phyloP scores from a whole-genome alignment of 2,797 vertebrate species.

The Anomalospiza imberbis region DNA sequence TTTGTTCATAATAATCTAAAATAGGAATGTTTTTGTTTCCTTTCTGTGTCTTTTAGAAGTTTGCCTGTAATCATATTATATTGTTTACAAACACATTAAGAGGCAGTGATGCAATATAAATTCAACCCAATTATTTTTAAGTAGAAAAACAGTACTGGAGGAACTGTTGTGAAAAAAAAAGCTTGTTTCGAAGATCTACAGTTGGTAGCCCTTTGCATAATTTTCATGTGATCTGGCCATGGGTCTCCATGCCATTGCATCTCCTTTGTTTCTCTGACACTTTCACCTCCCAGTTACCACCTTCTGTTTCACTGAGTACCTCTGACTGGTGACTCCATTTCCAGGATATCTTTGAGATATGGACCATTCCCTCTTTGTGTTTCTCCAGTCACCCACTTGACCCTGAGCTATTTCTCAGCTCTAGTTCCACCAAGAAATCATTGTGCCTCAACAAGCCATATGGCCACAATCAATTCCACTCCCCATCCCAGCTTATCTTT shows the following conservation, averaged over 20 bases:
- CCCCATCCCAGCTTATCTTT: slow-evolving; percentile 59
- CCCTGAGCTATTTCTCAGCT: slow-evolving; percentile 50
- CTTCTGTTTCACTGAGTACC: slow-evolving; percentile 21
- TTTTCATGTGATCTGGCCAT: not conserved
- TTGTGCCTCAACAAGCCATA: slow-evolving; percentile 50
- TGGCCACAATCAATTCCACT: slow-evolving; percentile 61
- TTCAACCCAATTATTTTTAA: not conserved
- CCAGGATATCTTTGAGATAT: slow-evolving; percentile 54
- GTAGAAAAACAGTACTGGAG: not conserved
- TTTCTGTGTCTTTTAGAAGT: not conserved
- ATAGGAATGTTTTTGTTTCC: not conserved
- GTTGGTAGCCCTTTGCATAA: not conserved
- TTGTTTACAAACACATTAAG: not conserved
- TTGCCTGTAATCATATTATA: not conserved
- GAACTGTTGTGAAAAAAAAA: not conserved
- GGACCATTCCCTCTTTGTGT: slow-evolving; percentile 40
- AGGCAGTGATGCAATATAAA: not conserved
- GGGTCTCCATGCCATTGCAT: not conserved
- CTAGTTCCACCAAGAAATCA: slow-evolving; percentile 51
- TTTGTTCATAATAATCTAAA: not conserved
- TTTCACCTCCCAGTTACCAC: slow-evolving; percentile 39
- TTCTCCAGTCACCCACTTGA: slow-evolving; percentile 45
- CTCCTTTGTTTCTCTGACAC: slow-evolving; percentile 34
- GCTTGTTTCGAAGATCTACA: not conserved
- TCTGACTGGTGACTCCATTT: slow-evolving; percentile 45